phyloP scores from a whole-genome alignment of 1,140 invertebrate genomes.

The Drosophila bipectinata region DNA sequence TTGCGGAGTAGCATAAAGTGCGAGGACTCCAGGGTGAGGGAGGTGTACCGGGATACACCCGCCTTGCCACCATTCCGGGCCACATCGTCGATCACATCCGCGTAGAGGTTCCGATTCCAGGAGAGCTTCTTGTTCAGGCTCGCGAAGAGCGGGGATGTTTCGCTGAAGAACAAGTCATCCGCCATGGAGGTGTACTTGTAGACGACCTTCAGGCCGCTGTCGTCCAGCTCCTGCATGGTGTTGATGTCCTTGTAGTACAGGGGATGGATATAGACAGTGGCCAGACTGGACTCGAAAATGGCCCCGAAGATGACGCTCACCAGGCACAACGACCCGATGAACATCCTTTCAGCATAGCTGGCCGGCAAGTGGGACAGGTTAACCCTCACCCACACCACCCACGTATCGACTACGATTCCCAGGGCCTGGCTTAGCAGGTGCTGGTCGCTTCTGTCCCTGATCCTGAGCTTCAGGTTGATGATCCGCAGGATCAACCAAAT shows the following conservation, averaged over 20 bases:
- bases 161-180: conserved; percentile 80
- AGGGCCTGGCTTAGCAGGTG: conserved; percentile 50
- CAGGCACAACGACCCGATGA: conserved; percentile 75
- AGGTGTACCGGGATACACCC: conserved; percentile 61
- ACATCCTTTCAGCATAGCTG: conserved; percentile 70
- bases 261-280: conserved; percentile 82
- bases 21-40: conserved; percentile 64
- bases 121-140: conserved; percentile 73
- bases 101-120: conserved; percentile 60
- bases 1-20: conserved; percentile 46
- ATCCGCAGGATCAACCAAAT: conserved; percentile 60
- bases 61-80: conserved; percentile 63
- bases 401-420: conserved; percentile 68
- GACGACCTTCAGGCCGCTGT: conserved; percentile 75
- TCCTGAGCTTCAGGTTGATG: conserved; percentile 55
- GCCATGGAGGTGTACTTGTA: conserved; percentile 82
- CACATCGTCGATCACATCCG: conserved; percentile 66
- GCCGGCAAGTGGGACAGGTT: conserved; percentile 59
- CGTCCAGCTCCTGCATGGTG: conserved; percentile 82
- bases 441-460: conserved; percentile 13
- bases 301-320: conserved; percentile 83
- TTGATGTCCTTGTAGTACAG: conserved; percentile 83
- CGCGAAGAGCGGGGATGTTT: conserved; percentile 70
- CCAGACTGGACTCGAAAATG: conserved; percentile 81
- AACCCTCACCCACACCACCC: conserved; percentile 77